Evolutionary conservation across 2,113 vertebrate species (phyloP), one percentile per base, ranked within the genome.

Genomic region (Pangasianodon hypophthalmus): DNA sequence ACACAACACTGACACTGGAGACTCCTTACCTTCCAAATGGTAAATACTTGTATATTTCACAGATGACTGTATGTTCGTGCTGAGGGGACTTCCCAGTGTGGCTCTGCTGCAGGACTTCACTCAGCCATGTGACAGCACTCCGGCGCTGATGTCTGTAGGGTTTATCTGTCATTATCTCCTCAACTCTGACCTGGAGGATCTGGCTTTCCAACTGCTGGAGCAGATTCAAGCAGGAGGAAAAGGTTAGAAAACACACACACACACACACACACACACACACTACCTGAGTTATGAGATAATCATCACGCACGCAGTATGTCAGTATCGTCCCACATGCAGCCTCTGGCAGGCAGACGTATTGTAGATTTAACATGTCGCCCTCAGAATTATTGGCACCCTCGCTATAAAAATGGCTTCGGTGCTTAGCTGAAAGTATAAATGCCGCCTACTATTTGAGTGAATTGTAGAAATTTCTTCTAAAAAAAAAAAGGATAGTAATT

Each of bases 41-140:
- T 21, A 64, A 44, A 80, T 19, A 24, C 37, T 3, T 64, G 11
- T 37, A 13, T 84, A 14, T 48, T 6, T 84, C 21, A 58, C 92
- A 96, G 95, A 94, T 89, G 93, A 96, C 92, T 94, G 92, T 54
- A 87, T 96, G 71, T 93, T 93, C 60, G 89, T 97, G 16, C 87
- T 96, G 88, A 92, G 80, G 82, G 90, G 54, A 14, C 95, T 93
- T 90, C 94, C 95, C 71, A 92, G 92, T 16, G 9, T 73, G 79
- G 90, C 93, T 77, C 92, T 96, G 87, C 92, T 96, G 91, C 90
- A 62, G 62, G 91, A 56, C 91, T 92, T 96, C 24, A 95, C 92
- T 84, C 88, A 93, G 92, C 92, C 93, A 54, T 92, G 92, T 86
- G 88, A 94, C 58, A 93, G 91, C 52, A 94, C 94, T 9, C 89